Percentiles rank a stretch among this genome's conserved stretches.
These are phyloP conservation scores for Pluvianellus socialis DNA, from an alignment of 2,113 vertebrate genomes.

Conservation along the genomic window DNA sequence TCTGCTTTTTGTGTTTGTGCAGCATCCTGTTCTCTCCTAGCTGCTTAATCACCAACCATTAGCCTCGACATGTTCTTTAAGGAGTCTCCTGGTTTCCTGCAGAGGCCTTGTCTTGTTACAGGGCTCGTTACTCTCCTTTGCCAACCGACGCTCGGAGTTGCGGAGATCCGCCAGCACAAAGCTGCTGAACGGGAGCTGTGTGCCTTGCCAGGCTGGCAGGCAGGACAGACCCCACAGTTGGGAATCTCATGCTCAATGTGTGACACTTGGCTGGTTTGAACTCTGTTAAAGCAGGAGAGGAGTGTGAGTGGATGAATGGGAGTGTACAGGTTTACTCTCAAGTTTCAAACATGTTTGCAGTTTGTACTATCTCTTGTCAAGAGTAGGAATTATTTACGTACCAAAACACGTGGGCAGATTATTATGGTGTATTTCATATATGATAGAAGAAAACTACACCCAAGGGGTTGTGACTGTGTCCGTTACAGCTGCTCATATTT, in stretches of 20 bases:
- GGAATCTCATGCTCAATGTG: rapidly evolving
- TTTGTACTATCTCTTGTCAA: background rate
- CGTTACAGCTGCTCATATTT: background rate
- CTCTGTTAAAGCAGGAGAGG: background rate
- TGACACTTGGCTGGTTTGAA: background rate
- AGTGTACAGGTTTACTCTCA: background rate
- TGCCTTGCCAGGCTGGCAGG: background rate
- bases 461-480: background rate
- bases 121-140: background rate
- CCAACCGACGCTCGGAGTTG: rapidly evolving
- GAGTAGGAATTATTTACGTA: background rate
- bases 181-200: rapidly evolving
- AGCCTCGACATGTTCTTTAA: background rate
- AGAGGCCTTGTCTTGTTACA: background rate
- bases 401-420: background rate
- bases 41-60: background rate
- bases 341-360: background rate
- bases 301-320: background rate
- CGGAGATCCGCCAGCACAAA: background rate
- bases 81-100: background rate
- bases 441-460: background rate
- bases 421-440: background rate
- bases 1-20: background rate
- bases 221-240: rapidly evolving
- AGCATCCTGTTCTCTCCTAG: background rate